These are phyloP conservation scores for Heterotilapia buettikoferi DNA, from an alignment of 2,113 vertebrate species.

Conservation along the genomic window DNA sequence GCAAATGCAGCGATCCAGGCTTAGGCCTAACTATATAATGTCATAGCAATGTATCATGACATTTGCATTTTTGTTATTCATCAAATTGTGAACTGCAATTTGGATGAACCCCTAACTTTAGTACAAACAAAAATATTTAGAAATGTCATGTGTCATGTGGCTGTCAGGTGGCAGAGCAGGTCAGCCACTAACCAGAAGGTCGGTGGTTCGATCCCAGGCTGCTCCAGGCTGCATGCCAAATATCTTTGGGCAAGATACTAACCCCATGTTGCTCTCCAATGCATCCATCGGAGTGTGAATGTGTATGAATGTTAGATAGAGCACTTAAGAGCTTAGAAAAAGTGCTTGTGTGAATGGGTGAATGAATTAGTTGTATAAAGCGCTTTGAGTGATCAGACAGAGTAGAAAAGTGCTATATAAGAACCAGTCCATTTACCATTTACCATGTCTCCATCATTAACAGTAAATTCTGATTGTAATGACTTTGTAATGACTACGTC, in stretches of 20 bases:
- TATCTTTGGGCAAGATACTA: background rate
- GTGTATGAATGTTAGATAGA: background rate
- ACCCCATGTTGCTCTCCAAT: background rate
- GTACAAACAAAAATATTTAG: background rate
- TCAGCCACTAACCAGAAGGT: background rate
- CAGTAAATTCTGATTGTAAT: background rate
- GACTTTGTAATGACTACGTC: background rate
- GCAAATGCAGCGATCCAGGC: background rate
- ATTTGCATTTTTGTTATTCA: background rate
- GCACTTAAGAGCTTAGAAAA: background rate
- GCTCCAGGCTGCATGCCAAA: background rate
- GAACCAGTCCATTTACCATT: background rate
- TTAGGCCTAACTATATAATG: too few species aligned
- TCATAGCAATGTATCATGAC: background rate
- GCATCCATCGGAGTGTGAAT: background rate
- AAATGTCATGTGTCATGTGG: background rate
- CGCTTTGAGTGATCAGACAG: background rate
- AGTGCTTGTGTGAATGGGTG: background rate
- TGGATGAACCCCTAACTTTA: background rate
- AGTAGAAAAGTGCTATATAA: background rate
- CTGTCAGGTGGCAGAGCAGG: background rate
- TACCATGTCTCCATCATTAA: background rate
- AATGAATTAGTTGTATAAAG: background rate
- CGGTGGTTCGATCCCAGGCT: rapidly evolving
- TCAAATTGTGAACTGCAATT: background rate